Base-by-base conservation (phyloP, 2,888 invertebrate genomes). In the Cheilosia variabilis region DNA sequence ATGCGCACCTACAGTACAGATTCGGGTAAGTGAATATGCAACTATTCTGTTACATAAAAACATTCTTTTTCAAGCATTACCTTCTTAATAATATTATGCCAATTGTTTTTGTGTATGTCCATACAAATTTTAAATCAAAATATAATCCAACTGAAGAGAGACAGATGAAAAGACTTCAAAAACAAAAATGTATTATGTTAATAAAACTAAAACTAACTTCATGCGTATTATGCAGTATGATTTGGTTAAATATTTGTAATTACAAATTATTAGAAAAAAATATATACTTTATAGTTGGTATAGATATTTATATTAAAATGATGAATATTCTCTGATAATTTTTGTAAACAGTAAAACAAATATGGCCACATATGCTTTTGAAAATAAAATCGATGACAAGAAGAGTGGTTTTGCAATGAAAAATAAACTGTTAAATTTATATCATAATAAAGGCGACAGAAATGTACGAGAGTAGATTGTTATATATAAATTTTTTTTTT, bases 201-300 rank as follows among this genome's bases (percentile, higher is more conserved):
- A 62, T 5, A n/a, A 10, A 22, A 57, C 7, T 17, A 53, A 72
- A 72, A 72, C 43, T 22, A 63, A 55, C 7, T 43, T 41, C 78
- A 78, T 78, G 78, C 78, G 15, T 31, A 6, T 17, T 55, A 78
- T 71, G 69, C 78, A 55, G 17, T 60, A 62, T 65, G 50, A 58
- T 31, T 71, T 60, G 81, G 83, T 87, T 87, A 87, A 62, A 87
- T 83, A 86, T 79, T 78, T 88, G 80, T 87, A 84, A 87, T 82
- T 60, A 79, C 88, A 88, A 75, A 72, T 83, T 88, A 81, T 82
- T 69, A 77, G 62, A 87, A 78, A 87, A 88, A 87, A 88, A 87
- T 87, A 87, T 82, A 87, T 87, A 89, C 88, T 77, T 45, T 58
- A n/a, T 43, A 17, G 19, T 7, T 17, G 7, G 17, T 7, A 45